Conservation (phyloP, 2,113 vertebrate species). For the Carassius auratus region DNA sequence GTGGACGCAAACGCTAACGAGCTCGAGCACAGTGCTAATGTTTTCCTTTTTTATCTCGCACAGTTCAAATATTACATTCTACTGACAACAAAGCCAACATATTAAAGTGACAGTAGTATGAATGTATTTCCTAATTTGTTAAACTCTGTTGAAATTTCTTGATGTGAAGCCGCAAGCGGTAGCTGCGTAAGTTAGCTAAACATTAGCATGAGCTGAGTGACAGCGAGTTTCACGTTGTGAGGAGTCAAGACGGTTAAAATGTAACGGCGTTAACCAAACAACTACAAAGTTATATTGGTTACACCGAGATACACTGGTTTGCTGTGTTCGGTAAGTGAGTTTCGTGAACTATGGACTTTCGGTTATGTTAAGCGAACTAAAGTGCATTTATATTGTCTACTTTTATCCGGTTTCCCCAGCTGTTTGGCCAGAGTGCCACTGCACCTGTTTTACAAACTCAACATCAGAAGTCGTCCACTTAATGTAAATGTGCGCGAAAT, state of each 20-base stretch:
- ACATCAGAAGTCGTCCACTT: not conserved
- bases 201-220: conserved; percentile 21
- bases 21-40: not conserved
- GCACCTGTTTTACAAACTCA: not conserved
- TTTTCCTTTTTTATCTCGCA: not conserved
- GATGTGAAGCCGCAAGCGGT: not conserved
- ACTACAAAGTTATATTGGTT: not conserved
- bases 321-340: not conserved
- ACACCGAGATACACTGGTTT: not conserved
- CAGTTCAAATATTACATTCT: too few relatives aligned
- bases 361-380: not conserved
- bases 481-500: not conserved
- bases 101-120: not conserved
- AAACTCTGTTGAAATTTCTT: not conserved
- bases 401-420: not conserved
- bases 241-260: too few relatives aligned
- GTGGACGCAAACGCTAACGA: not conserved
- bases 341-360: not conserved
- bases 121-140: not conserved
- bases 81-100: not conserved
- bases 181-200: conserved; percentile 17
- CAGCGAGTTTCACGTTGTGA: not conserved
- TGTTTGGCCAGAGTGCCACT: not conserved
- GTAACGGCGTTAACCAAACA: not conserved
- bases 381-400: not conserved